Percentiles rank a stretch among this genome's conserved stretches.
phyloP scores from a whole-genome alignment of 2,888 invertebrate genomes.

The Lutraria lutraria region DNA sequence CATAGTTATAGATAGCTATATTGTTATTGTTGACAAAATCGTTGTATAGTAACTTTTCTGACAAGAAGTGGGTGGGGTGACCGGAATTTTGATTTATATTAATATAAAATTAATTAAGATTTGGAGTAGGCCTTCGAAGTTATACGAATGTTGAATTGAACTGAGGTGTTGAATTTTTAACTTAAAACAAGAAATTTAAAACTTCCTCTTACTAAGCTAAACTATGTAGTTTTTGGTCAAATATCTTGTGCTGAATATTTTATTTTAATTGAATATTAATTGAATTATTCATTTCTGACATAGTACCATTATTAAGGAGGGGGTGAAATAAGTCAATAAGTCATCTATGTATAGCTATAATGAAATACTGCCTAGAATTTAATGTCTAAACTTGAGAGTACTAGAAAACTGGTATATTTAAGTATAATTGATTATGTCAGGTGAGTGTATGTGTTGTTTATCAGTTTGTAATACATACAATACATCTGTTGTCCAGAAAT shows the following conservation, averaged over 20 bases:
- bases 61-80: not conserved
- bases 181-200: too few species aligned
- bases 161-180: too few species aligned
- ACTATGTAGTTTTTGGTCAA: too few species aligned
- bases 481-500: not conserved
- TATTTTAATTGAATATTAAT: too few species aligned
- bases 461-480: conserved; percentile 9
- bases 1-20: not conserved
- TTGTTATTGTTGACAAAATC: not conserved
- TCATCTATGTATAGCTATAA: not conserved
- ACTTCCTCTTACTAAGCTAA: too few species aligned
- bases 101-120: too few species aligned
- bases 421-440: conserved; percentile 1
- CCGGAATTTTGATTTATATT: not conserved
- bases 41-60: not conserved
- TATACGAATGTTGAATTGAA: too few species aligned
- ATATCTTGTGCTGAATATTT: too few species aligned
- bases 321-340: not conserved
- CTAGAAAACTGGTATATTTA: not conserved
- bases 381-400: not conserved
- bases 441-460: conserved; percentile 20
- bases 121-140: too few species aligned
- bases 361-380: not conserved
- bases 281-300: too few species aligned
- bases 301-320: not conserved